Evolutionary conservation across 2,888 invertebrate genomes (phyloP).

Genomic region (Oxytorus armatus): DNA sequence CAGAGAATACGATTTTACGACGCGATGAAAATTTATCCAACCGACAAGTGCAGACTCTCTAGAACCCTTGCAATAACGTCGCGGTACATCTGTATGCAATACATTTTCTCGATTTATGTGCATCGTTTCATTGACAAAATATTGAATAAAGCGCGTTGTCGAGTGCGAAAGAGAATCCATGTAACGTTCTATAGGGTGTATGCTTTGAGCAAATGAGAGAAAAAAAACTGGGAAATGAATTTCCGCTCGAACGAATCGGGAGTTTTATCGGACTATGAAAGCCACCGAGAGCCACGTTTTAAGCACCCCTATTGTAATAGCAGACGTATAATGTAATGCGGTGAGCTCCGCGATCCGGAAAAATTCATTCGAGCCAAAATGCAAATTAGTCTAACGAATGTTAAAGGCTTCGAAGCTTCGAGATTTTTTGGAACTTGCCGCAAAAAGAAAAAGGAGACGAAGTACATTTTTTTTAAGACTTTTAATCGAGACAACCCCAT

Average conservation of each 20-base stretch:
- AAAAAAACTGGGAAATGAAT: conserved; percentile 42
- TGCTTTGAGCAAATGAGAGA: conserved; percentile 12
- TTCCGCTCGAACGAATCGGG: conserved; percentile 27
- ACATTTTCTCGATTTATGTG: too few relatives aligned
- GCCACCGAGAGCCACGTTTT: conserved; percentile 3
- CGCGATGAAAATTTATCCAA: too few relatives aligned
- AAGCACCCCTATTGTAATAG: background rate
- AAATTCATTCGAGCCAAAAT: conserved; percentile 27
- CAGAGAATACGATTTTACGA: too few relatives aligned
- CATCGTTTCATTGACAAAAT: background rate
- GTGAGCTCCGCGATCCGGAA: background rate
- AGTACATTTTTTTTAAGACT: too few relatives aligned
- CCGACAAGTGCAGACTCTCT: too few relatives aligned
- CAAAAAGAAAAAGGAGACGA: too few relatives aligned
- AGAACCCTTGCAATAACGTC: too few relatives aligned
- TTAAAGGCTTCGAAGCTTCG: too few relatives aligned
- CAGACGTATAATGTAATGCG: background rate
- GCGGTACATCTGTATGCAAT: too few relatives aligned
- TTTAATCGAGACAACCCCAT: too few relatives aligned
- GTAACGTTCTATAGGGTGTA: too few relatives aligned
- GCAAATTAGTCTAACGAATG: background rate
- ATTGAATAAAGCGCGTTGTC: background rate
- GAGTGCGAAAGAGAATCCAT: conserved; percentile 26
- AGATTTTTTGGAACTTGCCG: too few relatives aligned
- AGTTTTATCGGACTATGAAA: background rate